Conservation (phyloP, 2,113 vertebrate species). For the Heliornis fulica region DNA sequence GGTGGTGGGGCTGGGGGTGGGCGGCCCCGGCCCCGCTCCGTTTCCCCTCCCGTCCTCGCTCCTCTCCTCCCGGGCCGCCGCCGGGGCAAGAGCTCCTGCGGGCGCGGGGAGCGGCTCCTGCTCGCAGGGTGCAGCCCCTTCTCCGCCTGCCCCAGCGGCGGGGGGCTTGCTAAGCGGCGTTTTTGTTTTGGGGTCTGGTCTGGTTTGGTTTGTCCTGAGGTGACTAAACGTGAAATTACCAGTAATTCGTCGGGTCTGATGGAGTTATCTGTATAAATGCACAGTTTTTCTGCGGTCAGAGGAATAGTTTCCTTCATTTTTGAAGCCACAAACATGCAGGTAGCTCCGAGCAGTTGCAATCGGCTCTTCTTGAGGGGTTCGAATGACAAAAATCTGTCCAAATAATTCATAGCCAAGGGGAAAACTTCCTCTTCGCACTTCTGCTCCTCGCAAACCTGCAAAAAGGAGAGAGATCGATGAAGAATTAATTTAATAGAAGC, state of each 20-base stretch:
- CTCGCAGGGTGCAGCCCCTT: not conserved
- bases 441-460: conserved; percentile 95
- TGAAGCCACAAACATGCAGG: conserved; percentile 97
- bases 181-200: too few species aligned
- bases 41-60: too few species aligned
- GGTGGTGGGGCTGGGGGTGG: too few species aligned
- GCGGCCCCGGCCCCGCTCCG: not conserved
- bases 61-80: too few species aligned
- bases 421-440: conserved; percentile 99
- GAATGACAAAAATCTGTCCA: conserved; percentile 96
- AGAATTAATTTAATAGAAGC: not conserved
- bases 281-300: conserved; percentile 93
- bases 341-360: conserved; percentile 92
- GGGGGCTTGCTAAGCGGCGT: not conserved
- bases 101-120: not conserved
- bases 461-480: conserved; percentile 24
- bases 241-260: conserved; percentile 90
- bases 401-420: conserved; percentile 97
- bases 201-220: not conserved
- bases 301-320: conserved; percentile 99
- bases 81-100: not conserved
- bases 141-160: not conserved
- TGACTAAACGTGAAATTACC: conserved; percentile 78
- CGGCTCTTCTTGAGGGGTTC: conserved; percentile 90
- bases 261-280: conserved; percentile 97